Evolutionary conservation across 2,113 vertebrate genomes (phyloP).

Genomic region (Amblyornis subalaris): DNA sequence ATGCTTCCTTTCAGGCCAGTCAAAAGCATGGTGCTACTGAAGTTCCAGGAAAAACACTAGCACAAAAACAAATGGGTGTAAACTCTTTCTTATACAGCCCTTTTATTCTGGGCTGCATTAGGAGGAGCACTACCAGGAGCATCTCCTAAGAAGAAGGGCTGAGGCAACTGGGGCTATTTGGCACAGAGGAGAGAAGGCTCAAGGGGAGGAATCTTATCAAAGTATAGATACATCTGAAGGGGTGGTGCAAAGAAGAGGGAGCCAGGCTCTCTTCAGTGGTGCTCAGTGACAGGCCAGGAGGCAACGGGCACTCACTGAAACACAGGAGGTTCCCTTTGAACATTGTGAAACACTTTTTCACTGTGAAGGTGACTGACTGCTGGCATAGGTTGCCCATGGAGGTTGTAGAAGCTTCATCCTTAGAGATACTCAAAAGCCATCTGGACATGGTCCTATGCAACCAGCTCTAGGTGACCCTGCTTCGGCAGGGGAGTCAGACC

Average conservation of each 20-base stretch:
- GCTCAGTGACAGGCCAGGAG: background rate
- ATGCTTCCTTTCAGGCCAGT: conserved; percentile 20
- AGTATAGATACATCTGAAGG: background rate
- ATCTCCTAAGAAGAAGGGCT: background rate
- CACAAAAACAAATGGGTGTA: background rate
- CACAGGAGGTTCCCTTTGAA: background rate
- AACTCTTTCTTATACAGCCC: background rate
- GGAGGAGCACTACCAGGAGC: background rate
- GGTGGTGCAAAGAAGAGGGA: background rate
- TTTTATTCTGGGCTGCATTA: background rate
- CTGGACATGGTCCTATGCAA: background rate
- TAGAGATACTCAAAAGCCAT: background rate
- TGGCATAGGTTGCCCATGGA: background rate
- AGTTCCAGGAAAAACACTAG: background rate
- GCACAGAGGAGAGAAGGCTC: background rate
- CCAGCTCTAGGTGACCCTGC: background rate
- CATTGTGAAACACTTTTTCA: background rate
- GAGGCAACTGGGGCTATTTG: background rate
- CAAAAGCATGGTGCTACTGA: background rate
- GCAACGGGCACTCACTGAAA: background rate
- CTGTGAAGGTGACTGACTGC: background rate
- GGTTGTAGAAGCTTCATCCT: background rate
- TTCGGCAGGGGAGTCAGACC: background rate
- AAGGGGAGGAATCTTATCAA: background rate
- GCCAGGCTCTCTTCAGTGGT: background rate